A percentile compares a stretch with the other conserved stretches of the same genome.
phyloP scores from a whole-genome alignment of 2,888 invertebrate species.

The Homarus gammarus region DNA sequence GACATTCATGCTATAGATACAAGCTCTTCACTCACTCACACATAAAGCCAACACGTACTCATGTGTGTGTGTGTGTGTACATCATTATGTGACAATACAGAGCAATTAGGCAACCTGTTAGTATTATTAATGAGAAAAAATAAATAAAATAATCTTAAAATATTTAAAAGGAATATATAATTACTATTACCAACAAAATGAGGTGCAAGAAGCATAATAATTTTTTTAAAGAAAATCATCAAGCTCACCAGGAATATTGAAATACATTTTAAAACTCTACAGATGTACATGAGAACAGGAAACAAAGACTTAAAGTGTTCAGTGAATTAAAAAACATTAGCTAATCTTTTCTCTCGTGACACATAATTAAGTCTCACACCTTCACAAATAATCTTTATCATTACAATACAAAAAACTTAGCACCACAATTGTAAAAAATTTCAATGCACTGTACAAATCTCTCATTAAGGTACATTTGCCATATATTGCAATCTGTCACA shows the following conservation, averaged over 20 bases:
- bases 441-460: not conserved
- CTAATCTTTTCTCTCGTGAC: not conserved
- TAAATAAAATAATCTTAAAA: not conserved
- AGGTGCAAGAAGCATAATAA: too few species aligned
- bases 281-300: not conserved
- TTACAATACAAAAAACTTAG: not conserved
- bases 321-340: not conserved
- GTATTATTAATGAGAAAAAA: not conserved
- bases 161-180: not conserved
- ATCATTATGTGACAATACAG: not conserved
- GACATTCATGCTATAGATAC: not conserved
- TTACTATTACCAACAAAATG: not conserved
- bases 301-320: not conserved
- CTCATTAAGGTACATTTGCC: not conserved
- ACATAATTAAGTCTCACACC: not conserved
- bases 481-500: not conserved
- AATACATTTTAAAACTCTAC: not conserved
- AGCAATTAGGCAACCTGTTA: not conserved
- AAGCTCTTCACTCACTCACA: not conserved
- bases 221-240: not conserved
- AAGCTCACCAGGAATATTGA: not conserved
- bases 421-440: not conserved
- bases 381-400: not conserved
- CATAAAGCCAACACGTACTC: not conserved
- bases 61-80: slow-evolving; percentile 5